A percentile compares a stretch with the other conserved stretches of the same genome.
phyloP scores from a whole-genome alignment of 2,888 invertebrate species.

The Operophtera brumata region DNA sequence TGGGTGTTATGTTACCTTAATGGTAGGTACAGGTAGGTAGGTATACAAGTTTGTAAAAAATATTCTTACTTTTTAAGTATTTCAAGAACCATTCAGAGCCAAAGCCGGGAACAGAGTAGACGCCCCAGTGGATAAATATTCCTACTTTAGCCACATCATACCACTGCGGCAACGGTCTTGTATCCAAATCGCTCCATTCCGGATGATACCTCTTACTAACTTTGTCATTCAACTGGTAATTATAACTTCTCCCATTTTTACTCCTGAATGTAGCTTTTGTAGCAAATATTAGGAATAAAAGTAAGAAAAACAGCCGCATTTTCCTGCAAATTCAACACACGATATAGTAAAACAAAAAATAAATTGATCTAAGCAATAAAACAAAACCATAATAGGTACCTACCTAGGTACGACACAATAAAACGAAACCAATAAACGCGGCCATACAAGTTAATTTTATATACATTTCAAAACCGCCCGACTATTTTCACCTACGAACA shows the following conservation, averaged over 20 bases:
- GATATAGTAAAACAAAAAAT: too few species aligned
- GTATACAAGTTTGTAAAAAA: too few species aligned
- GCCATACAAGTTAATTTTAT: too few species aligned
- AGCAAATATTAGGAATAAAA: neutral
- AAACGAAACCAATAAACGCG: too few species aligned
- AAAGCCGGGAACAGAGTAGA: constrained; percentile 93
- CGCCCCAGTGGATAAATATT: constrained; percentile 97
- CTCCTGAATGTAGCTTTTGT: constrained; percentile 28
- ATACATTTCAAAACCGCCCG: too few species aligned
- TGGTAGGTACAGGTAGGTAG: too few species aligned
- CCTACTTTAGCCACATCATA: constrained; percentile 95
- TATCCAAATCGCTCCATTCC: constrained; percentile 92
- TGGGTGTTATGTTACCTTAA: too few species aligned
- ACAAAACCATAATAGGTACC: too few species aligned
- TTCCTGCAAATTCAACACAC: constrained; percentile 11
- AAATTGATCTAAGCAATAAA: too few species aligned
- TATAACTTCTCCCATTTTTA: constrained; percentile 43
- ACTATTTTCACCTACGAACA: too few species aligned
- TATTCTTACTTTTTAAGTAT: constrained; percentile 84
- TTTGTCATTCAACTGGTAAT: neutral
- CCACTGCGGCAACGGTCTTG: constrained; percentile 91
- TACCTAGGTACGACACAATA: too few species aligned
- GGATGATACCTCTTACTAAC: constrained; percentile 78
- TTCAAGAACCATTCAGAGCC: constrained; percentile 96
- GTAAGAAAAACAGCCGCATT: constrained; percentile 11